Base-by-base conservation (phyloP, 2,888 invertebrate genomes). In the Eupsilia transversa region DNA sequence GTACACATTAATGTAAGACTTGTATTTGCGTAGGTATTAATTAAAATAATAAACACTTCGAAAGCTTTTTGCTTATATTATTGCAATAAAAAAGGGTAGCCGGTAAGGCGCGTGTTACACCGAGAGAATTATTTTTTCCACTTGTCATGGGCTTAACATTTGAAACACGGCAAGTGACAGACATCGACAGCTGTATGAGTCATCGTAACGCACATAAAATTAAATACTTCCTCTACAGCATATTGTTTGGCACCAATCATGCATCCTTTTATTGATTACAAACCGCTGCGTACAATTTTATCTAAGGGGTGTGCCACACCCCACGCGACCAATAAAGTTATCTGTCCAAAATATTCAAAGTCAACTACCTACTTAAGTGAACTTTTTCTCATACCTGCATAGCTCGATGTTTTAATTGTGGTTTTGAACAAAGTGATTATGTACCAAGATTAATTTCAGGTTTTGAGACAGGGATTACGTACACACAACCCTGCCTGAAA, bases 221-320 rank as follows among this genome's bases (percentile, higher is more conserved):
- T 77, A 74, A 84, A 74, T 46, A 71, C 80, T 84, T 82, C 74
- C 81, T 66, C 54, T 64, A 64, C 23, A 23, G 54, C 63, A 52
- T 41, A 74, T 83, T 79, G 71, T 84, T 79, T 71, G 67, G 56
- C 65, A 57, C 52, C 71, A 46, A 66, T 35, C 30, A 61, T 60
- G 57, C 70, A 68, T 69, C 59, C 30, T 68, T 67, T 68, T 64
- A 74, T 74, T 79, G 75, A 71, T 74, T 68, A 64, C 49, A 64
- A 60, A 57, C 41, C 33, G 10, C 56, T 64, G 41, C 54, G 57
- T 63, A 52, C 27, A 64, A 64, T 60, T 54, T n/a, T 68, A 63
- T 35, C 33, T 38, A n/a, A n/a, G n/a, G n/a, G n/a, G n/a, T n/a
- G n/a, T n/a, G n/a, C n/a, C n/a, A n/a, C n/a, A n/a, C n/a, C n/a